Conservation (phyloP, 2,797 vertebrate genomes). For the Nannoperca australis region DNA sequence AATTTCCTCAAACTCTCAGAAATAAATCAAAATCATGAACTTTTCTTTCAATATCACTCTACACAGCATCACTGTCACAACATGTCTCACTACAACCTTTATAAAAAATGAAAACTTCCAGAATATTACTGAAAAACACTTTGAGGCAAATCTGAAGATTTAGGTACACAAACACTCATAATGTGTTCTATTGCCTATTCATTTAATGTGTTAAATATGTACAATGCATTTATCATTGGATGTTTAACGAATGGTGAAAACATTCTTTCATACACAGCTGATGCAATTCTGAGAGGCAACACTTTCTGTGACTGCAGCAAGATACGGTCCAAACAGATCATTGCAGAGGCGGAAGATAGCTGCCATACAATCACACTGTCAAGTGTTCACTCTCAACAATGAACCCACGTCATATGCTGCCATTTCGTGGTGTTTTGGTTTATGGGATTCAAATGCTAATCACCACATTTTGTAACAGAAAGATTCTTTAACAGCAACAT, state of each 20-base stretch:
- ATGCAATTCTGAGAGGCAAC: constrained; percentile 31
- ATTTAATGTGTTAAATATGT: neutral
- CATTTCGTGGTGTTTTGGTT: constrained; percentile 18
- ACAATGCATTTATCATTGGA: constrained; percentile 3
- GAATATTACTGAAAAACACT: neutral
- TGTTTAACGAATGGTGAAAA: constrained; percentile 5
- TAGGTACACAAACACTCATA: neutral
- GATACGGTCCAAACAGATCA: constrained; percentile 45
- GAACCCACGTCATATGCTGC: neutral
- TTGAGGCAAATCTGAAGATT: neutral
- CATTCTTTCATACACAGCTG: neutral
- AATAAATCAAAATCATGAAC: neutral
- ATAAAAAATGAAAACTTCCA: neutral
- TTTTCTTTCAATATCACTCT: neutral
- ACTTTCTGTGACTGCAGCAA: constrained; percentile 35
- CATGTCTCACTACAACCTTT: neutral
- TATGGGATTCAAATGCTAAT: constrained; percentile 21
- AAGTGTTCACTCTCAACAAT: constrained; percentile 26
- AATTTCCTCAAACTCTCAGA: neutral
- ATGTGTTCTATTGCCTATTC: neutral
- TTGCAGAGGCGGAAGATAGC: constrained; percentile 32
- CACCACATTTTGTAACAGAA: neutral
- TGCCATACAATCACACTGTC: constrained; percentile 36
- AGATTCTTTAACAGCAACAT: neutral
- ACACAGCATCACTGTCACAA: neutral